phyloP scores from a whole-genome alignment of 2,113 vertebrate genomes.

The Rhombomys opimus region DNA sequence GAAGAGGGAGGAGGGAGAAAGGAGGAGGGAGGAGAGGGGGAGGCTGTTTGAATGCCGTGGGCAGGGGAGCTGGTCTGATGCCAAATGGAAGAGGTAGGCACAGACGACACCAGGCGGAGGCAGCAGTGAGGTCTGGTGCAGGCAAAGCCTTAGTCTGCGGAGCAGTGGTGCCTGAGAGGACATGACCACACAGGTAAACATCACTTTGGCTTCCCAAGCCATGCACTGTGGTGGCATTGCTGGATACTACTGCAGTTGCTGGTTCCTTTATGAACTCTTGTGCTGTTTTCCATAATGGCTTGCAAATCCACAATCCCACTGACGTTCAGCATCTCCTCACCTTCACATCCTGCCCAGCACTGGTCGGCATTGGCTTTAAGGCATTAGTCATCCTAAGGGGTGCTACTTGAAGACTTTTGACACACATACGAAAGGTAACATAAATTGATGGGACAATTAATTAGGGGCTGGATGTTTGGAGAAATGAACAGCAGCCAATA shows the following conservation, averaged over 20 bases:
- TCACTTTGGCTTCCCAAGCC: neutral
- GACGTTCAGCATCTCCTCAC: no score
- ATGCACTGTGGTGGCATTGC: fast-evolving
- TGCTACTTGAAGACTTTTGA: neutral
- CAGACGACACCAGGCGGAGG: neutral
- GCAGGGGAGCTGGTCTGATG: neutral
- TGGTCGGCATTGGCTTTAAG: neutral
- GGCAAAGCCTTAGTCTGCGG: neutral
- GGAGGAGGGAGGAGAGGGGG: neutral
- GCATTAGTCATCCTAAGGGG: neutral
- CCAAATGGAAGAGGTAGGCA: neutral
- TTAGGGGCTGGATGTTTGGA: neutral
- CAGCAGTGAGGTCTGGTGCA: neutral
- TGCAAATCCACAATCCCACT: neutral
- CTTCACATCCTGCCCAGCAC: neutral
- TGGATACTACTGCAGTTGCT: neutral
- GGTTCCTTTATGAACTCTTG: neutral
- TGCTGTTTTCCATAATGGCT: neutral
- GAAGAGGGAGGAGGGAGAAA: neutral
- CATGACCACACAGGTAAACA: neutral
- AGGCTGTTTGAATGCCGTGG: neutral
- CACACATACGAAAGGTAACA: neutral
- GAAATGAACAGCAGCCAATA: neutral
- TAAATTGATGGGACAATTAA: neutral
- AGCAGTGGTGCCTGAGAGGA: neutral